Evolutionary conservation across 2,888 invertebrate genomes (phyloP), one percentile per base, ranked within the genome.

Genomic region (Gnatocerus cornutus): DNA sequence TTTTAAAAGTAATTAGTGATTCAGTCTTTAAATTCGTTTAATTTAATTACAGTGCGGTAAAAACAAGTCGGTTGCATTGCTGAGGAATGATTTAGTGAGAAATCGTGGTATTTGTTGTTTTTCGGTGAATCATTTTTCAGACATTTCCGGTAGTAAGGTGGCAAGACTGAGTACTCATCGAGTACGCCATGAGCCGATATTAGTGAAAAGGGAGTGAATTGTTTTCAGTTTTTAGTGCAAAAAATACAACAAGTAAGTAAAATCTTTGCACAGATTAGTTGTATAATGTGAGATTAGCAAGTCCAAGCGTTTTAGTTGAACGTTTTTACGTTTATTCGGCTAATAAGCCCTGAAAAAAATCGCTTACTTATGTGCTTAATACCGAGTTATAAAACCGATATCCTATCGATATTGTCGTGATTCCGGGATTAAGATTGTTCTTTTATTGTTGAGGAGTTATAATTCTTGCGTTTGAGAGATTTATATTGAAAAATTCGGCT

Each of bases 181-280:
- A 77, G 77, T 82, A 82, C 84, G 84, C 84, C 83, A 84, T 84
- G 84, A 83, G 81, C 80, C 80, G 78, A 78, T 76, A 79, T 74
- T 82, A 80, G 78, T 82, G 79, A 83, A 81, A 82, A 83, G 82
- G 83, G 81, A 81, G 81, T 81, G 82, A 77, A 81, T 81, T 83
- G 81, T 81, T 81, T 83, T 79, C 73, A 79, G 77, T 79, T 80
- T 79, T 78, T 74, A 61, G 37, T 45, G 56, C 21, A 61, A 69
- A 45, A 69, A 46, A 52, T 61, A 50, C 37, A n/a, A 29, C 13
- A 63, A 53, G 63, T 63, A 53, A 69, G 69, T 69, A 14, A 8
- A 62, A 21, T 63, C 62, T 48, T 13, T 12, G 9, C 21, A 21
- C 14, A 59, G 9, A 46, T 46, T 45, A 14, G 29, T 12, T 29